Base-by-base conservation (phyloP, 2,113 vertebrate species). In the Toxostoma redivivum region DNA sequence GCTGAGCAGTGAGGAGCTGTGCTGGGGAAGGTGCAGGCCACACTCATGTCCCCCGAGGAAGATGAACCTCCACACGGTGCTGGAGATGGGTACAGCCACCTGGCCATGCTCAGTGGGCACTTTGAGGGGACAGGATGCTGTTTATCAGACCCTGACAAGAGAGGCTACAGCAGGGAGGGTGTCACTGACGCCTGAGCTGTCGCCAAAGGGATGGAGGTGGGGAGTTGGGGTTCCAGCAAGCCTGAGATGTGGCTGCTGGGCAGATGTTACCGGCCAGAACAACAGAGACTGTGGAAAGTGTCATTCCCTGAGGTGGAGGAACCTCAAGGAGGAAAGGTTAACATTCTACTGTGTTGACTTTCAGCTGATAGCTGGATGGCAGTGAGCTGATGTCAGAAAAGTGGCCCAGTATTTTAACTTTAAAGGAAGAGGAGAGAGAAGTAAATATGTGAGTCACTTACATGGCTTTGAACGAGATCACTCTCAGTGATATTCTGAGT, bases 31-130 rank as follows among this genome's bases (percentile, higher is more conserved):
- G 5, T 12, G 25, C 44, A 28, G 38, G 12, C 19, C 35, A 28
- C 7, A 15, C 15, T 24, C 0, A 0, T 15, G 25, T 8, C 4
- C 66, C 9, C 19, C 1, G 13, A 54, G 58, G 60, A 74, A 51
- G 23, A 11, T 4, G 19, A 38, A 15, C 3, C 1, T 38, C 20
- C 23, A 2, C 28, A 4, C 37, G 4, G 22, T 58, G 48, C 15
- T 7, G 2, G n/a, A 11, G 6, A 1, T 16, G 47, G 23, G 15
- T 24, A 12, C 13, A 8, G 72, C 16, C 54, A 40, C 30, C n/a
- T 62, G 24, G 7, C 33, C 1, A 0, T 0, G 0, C 21, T 44
- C 0, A 0, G 30, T 0, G 0, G 54, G 51, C 35, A 3, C 64
- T 64, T 33, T 2, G 2, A 24, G 23, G 22, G 11, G 35, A 5